Percentiles rank a stretch among this genome's conserved stretches.
Conservation (phyloP, 2,113 vertebrate genomes). For the Acrocephalus kingi region DNA sequence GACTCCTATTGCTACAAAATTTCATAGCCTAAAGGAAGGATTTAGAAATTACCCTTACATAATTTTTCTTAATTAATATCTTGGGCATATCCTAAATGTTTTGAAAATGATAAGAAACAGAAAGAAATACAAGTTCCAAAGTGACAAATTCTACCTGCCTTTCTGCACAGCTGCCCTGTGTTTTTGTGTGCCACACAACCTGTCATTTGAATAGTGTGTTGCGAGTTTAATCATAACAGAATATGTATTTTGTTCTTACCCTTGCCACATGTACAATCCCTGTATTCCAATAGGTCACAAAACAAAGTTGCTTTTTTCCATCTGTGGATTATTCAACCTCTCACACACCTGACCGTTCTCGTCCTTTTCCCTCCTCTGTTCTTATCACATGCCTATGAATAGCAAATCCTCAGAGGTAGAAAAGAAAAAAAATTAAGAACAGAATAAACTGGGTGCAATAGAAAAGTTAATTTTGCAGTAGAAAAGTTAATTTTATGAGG, state of each 20-base stretch:
- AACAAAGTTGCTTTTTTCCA: constrained; percentile 22
- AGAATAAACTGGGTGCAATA: not conserved
- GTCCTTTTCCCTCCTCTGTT: not conserved
- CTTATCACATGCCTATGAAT: not conserved
- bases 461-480: not conserved
- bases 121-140: not conserved
- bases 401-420: not conserved
- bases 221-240: not conserved
- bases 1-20: not conserved
- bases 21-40: not conserved
- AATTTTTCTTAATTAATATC: not conserved
- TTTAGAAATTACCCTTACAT: not conserved
- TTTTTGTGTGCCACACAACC: not conserved
- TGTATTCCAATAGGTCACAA: not conserved
- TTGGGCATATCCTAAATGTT: not conserved
- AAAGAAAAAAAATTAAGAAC: not conserved
- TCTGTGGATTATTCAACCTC: constrained; percentile 25
- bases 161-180: not conserved
- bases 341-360: constrained; percentile 4
- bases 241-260: not conserved
- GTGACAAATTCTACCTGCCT: not conserved
- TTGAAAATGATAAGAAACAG: not conserved
- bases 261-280: not conserved
- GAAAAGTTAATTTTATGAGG: not conserved
- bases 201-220: not conserved